Percentiles rank a stretch among this genome's conserved stretches.
Conservation (phyloP, 1,140 invertebrate genomes). For the Papilio polytes region DNA sequence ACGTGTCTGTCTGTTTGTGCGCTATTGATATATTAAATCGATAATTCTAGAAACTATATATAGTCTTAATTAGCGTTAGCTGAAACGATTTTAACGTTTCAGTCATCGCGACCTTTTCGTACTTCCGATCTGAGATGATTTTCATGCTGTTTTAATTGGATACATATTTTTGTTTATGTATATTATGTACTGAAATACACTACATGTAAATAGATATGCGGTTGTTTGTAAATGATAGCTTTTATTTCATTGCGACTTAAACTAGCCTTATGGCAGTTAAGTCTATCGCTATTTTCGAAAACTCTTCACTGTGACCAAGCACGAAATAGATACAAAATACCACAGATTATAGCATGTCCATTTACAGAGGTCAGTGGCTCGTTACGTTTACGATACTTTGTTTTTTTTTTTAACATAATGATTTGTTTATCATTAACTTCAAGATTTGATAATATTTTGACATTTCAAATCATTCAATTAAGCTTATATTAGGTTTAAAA, state of each 20-base stretch:
- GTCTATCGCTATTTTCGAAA: too few species aligned
- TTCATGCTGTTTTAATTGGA: neutral
- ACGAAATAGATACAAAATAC: too few species aligned
- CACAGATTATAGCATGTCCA: too few species aligned
- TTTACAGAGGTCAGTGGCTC: too few species aligned
- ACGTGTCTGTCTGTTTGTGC: neutral
- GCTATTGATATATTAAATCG: slow-evolving; percentile 12
- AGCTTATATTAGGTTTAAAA: neutral
- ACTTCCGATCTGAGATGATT: neutral
- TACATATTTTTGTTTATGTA: neutral
- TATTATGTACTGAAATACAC: too few species aligned
- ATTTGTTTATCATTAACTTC: neutral
- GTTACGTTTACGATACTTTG: too few species aligned
- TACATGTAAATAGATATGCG: too few species aligned
- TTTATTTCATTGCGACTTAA: too few species aligned
- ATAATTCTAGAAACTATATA: slow-evolving; percentile 20
- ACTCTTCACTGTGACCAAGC: too few species aligned
- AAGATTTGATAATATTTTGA: neutral
- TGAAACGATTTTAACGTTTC: neutral
- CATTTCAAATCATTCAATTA: neutral
- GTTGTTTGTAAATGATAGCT: too few species aligned
- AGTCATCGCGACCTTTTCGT: neutral
- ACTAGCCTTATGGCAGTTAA: too few species aligned
- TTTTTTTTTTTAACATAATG: neutral
- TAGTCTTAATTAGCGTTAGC: slow-evolving; percentile 12